Evolutionary conservation across 2,888 invertebrate genomes (phyloP), one percentile per base, ranked within the genome.

Genomic region (Embidobia sp.): DNA sequence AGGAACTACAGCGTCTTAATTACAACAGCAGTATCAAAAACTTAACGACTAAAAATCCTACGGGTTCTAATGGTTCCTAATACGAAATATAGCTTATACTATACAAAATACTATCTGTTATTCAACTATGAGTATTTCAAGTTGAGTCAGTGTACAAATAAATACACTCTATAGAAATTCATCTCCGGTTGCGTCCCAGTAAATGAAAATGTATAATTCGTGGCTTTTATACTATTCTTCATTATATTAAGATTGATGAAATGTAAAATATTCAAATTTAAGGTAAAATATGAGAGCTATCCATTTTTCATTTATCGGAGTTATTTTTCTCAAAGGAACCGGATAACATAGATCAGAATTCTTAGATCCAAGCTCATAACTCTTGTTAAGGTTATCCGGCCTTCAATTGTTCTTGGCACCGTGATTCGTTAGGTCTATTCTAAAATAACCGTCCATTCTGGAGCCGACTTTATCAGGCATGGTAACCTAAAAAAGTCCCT

Each of bases 401-500:
- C n/a, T n/a, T n/a, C n/a, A n/a, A n/a, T n/a, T n/a, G n/a, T n/a
- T 61, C 33, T 72, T 73, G 72, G 72, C 72, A 73, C 72, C 64
- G 42, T 53, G 33, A 42, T 70, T 51, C 8, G 40, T 22, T 31
- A 49, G 40, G 26, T n/a, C n/a, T n/a, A n/a, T n/a, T n/a, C n/a
- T n/a, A n/a, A n/a, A n/a, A n/a, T n/a, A n/a, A n/a, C n/a, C n/a
- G n/a, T n/a, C n/a, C n/a, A n/a, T n/a, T n/a, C n/a, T n/a, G n/a
- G n/a, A n/a, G n/a, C n/a, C n/a, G n/a, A n/a, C n/a, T n/a, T n/a
- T n/a, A n/a, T n/a, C n/a, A n/a, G n/a, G n/a, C n/a, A n/a, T n/a
- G n/a, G n/a, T n/a, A n/a, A n/a, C n/a, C 22, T 3, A 22, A 4
- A 22, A 3, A 22, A 22, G 6, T 22, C 6, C 6, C 89, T 91